These are phyloP conservation scores for Corvus hawaiiensis DNA, from an alignment of 2,113 vertebrate species.

Conservation along the genomic window DNA sequence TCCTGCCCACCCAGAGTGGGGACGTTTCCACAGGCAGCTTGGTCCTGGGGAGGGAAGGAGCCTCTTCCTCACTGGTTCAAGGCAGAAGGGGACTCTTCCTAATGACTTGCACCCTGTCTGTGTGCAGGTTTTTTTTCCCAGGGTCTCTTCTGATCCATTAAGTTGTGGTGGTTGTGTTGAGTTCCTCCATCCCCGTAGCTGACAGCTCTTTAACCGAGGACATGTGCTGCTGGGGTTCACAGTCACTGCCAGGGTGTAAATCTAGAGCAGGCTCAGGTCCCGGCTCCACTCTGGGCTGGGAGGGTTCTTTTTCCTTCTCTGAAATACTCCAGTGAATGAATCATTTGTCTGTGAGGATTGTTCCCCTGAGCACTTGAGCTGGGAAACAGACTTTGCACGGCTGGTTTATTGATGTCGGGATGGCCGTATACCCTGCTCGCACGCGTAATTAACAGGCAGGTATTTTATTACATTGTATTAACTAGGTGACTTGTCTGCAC, in stretches of 20 bases:
- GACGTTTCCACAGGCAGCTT: not conserved
- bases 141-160: not conserved
- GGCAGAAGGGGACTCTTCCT: not conserved
- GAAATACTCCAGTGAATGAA: not conserved
- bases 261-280: not conserved
- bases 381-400: constrained; percentile 13
- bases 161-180: not conserved
- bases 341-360: constrained; percentile 31
- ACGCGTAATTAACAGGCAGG: not conserved
- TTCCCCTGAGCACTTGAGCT: constrained; percentile 41
- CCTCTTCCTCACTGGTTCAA: not conserved
- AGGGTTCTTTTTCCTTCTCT: not conserved
- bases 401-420: constrained; percentile 25
- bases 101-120: not conserved
- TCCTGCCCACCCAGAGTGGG: not conserved
- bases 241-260: not conserved
- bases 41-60: not conserved
- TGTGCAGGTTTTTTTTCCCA: not conserved
- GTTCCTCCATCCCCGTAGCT: not conserved
- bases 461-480: constrained; percentile 36
- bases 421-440: not conserved
- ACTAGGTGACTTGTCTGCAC: constrained; percentile 45
- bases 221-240: not conserved
- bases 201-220: not conserved
- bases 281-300: not conserved